phyloP scores from a whole-genome alignment of 2,888 invertebrate genomes.

The Uloborus plumipes region DNA sequence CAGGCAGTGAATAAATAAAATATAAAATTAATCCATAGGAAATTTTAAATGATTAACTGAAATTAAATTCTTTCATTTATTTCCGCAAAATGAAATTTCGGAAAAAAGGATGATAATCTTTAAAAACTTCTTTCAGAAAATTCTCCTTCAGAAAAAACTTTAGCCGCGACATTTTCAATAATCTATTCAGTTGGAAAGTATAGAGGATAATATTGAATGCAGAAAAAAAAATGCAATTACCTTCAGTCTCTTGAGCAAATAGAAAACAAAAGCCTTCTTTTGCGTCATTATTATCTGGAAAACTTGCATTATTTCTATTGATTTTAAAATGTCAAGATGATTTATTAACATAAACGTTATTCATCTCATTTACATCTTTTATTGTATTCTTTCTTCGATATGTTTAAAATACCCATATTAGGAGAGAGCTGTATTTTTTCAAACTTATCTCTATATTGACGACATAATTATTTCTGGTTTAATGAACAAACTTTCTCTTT shows the following conservation, averaged over 20 bases:
- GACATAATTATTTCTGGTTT: slow-evolving; percentile 52
- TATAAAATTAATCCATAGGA: too few relatives aligned
- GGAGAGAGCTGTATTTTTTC: slow-evolving; percentile 9
- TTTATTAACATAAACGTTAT: slow-evolving; percentile 49
- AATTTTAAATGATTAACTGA: too few relatives aligned
- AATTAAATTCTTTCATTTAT: too few relatives aligned
- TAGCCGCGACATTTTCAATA: too few relatives aligned
- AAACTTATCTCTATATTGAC: slow-evolving; percentile 25
- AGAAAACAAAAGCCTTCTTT: slow-evolving; percentile 21
- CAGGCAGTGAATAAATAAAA: too few relatives aligned
- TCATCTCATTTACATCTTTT: slow-evolving; percentile 47
- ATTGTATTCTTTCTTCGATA: slow-evolving; percentile 15
- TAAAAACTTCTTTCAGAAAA: too few relatives aligned
- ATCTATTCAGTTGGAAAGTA: too few relatives aligned
- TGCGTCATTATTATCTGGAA: slow-evolving; percentile 5
- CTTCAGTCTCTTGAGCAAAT: slow-evolving; percentile 14
- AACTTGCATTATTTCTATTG: slow-evolving; percentile 27
- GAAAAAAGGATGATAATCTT: too few relatives aligned
- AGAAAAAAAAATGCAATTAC: background rate
- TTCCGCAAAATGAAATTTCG: too few relatives aligned
- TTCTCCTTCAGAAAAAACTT: too few relatives aligned
- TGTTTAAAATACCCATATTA: background rate
- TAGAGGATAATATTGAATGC: too few relatives aligned
- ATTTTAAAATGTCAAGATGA: slow-evolving; percentile 52
- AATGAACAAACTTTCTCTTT: slow-evolving; percentile 50